Percentiles rank a stretch among this genome's conserved stretches.
phyloP scores from a whole-genome alignment of 2,888 invertebrate species.

The Andrena fulva region DNA sequence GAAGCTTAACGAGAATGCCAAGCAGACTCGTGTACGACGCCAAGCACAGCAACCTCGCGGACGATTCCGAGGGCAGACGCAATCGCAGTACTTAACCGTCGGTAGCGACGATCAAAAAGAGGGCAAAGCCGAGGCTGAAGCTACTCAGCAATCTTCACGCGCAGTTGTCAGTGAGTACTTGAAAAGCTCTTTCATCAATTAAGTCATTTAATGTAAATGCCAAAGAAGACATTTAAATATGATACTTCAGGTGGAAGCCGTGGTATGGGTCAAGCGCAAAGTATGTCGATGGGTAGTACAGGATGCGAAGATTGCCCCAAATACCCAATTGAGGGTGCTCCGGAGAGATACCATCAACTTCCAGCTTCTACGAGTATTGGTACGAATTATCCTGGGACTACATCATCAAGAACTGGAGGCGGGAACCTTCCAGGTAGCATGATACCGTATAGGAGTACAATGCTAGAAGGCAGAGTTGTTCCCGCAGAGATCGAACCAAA shows the following conservation, averaged over 20 bases:
- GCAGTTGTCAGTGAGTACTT: constrained; percentile 90
- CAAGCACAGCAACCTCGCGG: constrained; percentile 80
- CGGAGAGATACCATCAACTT: constrained; percentile 46
- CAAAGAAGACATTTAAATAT: not conserved
- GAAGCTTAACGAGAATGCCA: constrained; percentile 51
- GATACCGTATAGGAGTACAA: not conserved
- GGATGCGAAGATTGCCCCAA: constrained; percentile 89
- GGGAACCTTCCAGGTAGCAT: not conserved
- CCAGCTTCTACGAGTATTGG: constrained; percentile 8
- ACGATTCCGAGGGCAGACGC: constrained; percentile 91
- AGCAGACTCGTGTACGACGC: constrained; percentile 72
- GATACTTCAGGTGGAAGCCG: constrained; percentile 89
- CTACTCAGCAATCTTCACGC: constrained; percentile 89
- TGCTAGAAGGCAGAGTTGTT: not conserved
- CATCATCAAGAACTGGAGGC: not conserved
- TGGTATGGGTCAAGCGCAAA: constrained; percentile 96
- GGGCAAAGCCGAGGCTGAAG: constrained; percentile 93
- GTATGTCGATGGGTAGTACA: constrained; percentile 90
- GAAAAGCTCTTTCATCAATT: not conserved
- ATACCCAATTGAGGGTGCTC: constrained; percentile 62
- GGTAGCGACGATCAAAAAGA: constrained; percentile 87
- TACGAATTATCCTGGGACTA: constrained; percentile 6
- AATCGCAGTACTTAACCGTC: constrained; percentile 92
- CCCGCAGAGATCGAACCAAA: constrained; percentile 29
- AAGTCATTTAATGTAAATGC: not conserved